These are phyloP conservation scores for Thryonomys swinderianus DNA, from an alignment of 2,113 vertebrate species.

Conservation along the genomic window DNA sequence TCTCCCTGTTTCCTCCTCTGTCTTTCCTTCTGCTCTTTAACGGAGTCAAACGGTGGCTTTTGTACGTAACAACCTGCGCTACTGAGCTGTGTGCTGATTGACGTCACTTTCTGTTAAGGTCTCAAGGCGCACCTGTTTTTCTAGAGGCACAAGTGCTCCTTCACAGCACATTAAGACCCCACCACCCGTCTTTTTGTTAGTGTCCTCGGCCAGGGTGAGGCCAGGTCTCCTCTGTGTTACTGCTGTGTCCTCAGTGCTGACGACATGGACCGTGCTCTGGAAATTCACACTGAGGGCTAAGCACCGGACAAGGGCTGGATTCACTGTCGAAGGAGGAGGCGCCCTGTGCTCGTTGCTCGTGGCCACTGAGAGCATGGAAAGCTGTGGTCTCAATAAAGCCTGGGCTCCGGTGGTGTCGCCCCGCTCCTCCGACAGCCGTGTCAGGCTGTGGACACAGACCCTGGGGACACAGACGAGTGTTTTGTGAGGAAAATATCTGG, in stretches of 20 bases:
- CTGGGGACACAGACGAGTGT: constrained; percentile 1
- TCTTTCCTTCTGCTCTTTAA: background rate
- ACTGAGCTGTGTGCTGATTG: background rate
- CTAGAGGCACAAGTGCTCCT: background rate
- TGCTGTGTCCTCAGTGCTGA: background rate
- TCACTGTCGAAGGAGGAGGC: background rate
- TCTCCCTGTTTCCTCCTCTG: background rate
- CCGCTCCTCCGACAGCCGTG: background rate
- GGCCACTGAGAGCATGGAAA: background rate
- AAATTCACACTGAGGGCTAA: background rate
- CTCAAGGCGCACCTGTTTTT: background rate
- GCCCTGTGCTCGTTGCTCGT: background rate
- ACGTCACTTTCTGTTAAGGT: background rate
- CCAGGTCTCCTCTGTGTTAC: background rate
- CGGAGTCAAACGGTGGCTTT: background rate
- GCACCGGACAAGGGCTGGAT: background rate
- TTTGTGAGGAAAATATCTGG: constrained; percentile 34
- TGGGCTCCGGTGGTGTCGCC: background rate
- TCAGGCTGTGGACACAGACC: constrained; percentile 31
- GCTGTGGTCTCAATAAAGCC: background rate
- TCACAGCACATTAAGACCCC: background rate
- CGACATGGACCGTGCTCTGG: too few species aligned
- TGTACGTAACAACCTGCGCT: background rate
- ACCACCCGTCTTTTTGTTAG: background rate
- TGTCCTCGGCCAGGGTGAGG: background rate